Evolutionary conservation across 2,888 invertebrate species (phyloP).

Genomic region (Magallana nippona): DNA sequence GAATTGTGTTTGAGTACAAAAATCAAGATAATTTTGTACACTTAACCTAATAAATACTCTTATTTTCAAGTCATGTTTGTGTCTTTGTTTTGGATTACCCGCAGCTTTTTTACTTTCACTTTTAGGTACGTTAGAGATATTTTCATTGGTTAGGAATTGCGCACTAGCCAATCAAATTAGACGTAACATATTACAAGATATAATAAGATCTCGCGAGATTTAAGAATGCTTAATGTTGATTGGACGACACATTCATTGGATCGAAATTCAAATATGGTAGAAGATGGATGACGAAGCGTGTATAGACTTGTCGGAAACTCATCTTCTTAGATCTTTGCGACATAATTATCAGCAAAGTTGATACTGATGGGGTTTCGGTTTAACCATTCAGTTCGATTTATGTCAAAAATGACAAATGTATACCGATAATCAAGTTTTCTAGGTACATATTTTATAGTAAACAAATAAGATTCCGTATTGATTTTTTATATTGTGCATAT

Average conservation of each 20-base stretch:
- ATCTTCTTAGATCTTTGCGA: background rate
- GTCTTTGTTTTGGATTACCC: too few relatives aligned
- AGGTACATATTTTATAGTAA: conserved; percentile 1
- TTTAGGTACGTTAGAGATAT: background rate
- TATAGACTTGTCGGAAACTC: background rate
- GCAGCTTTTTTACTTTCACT: conserved; percentile 2
- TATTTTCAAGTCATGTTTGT: too few relatives aligned
- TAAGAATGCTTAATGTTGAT: conserved; percentile 52
- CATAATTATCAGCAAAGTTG: background rate
- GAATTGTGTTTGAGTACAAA: too few relatives aligned
- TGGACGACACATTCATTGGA: conserved; percentile 57
- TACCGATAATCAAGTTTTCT: background rate
- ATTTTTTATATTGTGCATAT: too few relatives aligned
- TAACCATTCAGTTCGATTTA: too few relatives aligned
- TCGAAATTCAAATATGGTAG: conserved; percentile 70
- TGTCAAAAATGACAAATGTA: too few relatives aligned
- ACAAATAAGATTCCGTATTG: background rate
- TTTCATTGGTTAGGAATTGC: conserved; percentile 53
- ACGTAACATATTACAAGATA: conserved; percentile 34
- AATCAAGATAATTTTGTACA: too few relatives aligned
- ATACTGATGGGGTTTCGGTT: too few relatives aligned
- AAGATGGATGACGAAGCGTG: conserved; percentile 34
- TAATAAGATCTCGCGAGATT: conserved; percentile 52
- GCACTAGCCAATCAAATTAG: conserved; percentile 52
- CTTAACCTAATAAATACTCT: too few relatives aligned